These are phyloP conservation scores for Mylabris phalerata DNA, from an alignment of 1,140 invertebrate genomes.

Conservation along the genomic window DNA sequence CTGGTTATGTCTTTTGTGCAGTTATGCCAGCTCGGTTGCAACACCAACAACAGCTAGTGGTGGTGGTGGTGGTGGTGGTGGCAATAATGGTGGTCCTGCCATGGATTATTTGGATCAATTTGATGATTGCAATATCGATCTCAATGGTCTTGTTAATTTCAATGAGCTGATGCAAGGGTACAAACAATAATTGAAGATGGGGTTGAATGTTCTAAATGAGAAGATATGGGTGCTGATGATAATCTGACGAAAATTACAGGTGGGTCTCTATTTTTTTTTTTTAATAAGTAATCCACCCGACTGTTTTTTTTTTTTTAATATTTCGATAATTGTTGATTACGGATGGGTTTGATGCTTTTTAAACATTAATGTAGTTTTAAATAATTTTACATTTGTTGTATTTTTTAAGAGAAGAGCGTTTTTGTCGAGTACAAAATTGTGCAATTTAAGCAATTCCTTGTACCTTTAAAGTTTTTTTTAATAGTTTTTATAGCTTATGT, in stretches of 20 bases:
- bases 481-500: background rate
- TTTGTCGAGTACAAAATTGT: constrained; percentile 13
- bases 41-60: constrained; percentile 27
- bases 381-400: constrained; percentile 1
- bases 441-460: constrained; percentile 9
- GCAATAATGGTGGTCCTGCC: constrained; percentile 35
- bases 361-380: background rate
- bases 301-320: too few species aligned
- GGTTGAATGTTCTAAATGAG: background rate
- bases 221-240: background rate
- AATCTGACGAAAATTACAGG: background rate
- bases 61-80: constrained; percentile 30
- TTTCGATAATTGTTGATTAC: too few species aligned
- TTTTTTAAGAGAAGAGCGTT: too few species aligned
- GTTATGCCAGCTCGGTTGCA: constrained; percentile 36
- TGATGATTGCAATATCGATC: constrained; percentile 44
- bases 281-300: too few species aligned
- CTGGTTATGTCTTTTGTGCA: constrained; percentile 45
- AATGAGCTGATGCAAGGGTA: constrained; percentile 34
- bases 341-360: too few species aligned
- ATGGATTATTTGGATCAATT: constrained; percentile 47
- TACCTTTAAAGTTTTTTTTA: constrained; percentile 6
- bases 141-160: constrained; percentile 39
- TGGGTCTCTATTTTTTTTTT: background rate
- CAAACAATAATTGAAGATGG: constrained; percentile 14